A percentile compares a stretch with the other conserved stretches of the same genome.
These are phyloP conservation scores for Celastrina argiolus DNA, from an alignment of 2,888 invertebrate species.

Conservation along the genomic window DNA sequence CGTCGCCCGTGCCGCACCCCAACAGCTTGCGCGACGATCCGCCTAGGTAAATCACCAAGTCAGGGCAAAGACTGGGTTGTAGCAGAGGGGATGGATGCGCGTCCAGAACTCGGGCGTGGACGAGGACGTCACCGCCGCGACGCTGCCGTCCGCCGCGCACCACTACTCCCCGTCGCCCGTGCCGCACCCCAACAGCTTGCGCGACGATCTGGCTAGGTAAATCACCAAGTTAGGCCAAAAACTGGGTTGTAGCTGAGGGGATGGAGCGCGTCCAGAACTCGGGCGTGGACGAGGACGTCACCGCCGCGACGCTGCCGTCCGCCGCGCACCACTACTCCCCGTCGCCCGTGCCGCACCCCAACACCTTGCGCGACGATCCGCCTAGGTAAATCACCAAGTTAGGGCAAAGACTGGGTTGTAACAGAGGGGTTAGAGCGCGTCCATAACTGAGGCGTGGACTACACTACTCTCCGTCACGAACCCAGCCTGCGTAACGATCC, in stretches of 20 bases:
- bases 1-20: constrained; percentile 53
- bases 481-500: no score
- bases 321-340: constrained; percentile 44
- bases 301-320: constrained; percentile 47
- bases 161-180: constrained; percentile 47
- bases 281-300: constrained; percentile 78
- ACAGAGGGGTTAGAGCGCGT: no score
- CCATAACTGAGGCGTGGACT: no score
- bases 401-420: no score
- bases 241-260: constrained; percentile 84
- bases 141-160: constrained; percentile 44
- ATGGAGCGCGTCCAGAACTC: constrained; percentile 94
- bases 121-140: constrained; percentile 63
- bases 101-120: constrained; percentile 88
- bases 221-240: no score
- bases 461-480: no score
- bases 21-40: constrained; percentile 68
- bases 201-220: constrained; percentile 66
- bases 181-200: constrained; percentile 64
- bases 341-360: constrained; percentile 55
- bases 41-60: constrained; percentile 48
- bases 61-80: no score
- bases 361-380: constrained; percentile 65
- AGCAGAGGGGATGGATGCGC: constrained; percentile 95
- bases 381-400: constrained; percentile 49